Evolutionary conservation across 2,113 vertebrate genomes (phyloP), one percentile per base, ranked within the genome.

Genomic region (Spheniscus mendiculus): DNA sequence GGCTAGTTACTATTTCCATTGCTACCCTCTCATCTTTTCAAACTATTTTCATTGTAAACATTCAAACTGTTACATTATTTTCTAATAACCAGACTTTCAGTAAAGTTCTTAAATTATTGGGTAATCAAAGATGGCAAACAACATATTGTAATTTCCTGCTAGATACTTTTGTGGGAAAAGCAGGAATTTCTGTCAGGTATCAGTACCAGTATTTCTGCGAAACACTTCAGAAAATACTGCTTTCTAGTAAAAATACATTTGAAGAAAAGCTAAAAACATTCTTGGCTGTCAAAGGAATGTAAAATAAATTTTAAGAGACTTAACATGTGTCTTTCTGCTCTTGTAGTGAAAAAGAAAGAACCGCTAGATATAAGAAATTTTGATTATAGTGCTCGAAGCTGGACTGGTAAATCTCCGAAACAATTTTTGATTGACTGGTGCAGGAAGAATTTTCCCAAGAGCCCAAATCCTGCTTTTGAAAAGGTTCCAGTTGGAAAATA

Each of bases 391-490:
- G 97, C 99, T 93, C 99, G 99, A 90, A 99, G 99, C 97, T 99
- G 99, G 99, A 99, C 99, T 13, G 99, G 99, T 89, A 99, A 99
- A 98, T 99, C 99, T 53, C 99, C 99, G 10, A 99, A 99, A 96
- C 99, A 99, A 95, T 99, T 99, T 96, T 98, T 99, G 80, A 99
- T 99, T 30, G 99, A 99, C 97, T 99, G 99, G 99, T 99, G 99
- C 96, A 98, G 99, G 82, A 99, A 99, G 97, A 99, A 99, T 96
- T 99, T 99, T 85, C 99, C 99, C 4, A 99, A 99, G 96, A 99
- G 99, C 93, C 99, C 99, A 45, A 97, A 99, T 12, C 99, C 99
- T 34, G 93, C 98, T 83, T 99, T 99, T 87, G 98, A 99, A 94
- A 99, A 99, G 96, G 98, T 99, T 76, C 86, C 99, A 27, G 98